Evolutionary conservation across 1,140 invertebrate species (phyloP), one percentile per base, ranked within the genome.

Genomic region (Drosophila novamexicana): DNA sequence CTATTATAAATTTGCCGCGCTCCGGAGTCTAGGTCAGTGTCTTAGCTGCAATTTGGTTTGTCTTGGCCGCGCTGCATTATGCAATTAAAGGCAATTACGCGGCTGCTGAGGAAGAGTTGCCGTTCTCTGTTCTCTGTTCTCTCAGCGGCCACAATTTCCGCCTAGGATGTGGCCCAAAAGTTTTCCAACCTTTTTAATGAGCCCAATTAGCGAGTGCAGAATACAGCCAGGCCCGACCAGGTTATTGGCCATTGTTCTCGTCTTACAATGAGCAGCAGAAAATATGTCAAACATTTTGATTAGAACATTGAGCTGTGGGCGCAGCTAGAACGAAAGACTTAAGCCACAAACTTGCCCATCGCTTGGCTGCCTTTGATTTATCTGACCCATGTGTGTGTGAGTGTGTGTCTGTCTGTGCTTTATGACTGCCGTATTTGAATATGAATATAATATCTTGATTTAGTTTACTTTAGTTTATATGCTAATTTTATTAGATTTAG

Each of bases 221-320:
- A 39, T 49, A 32, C 66, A 59, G 52, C 66, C 44, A 57, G 52
- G 57, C 18, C 36, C 32, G 37, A 53, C 14, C 32, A 32, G 32
- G 84, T 89, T 88, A 88, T 88, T 84, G 84, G 84, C 84, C 84
- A 88, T 88, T 88, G 84, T 88, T 88, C 80, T 82, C 16, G 39
- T 10, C 42, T 47, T 45, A 50, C 49, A 39, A 47, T 45, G 44
- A 49, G 42, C 64, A 37, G 40, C 36, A 18, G 56, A 71, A 78
- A 77, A 69, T 74, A 69, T 79, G 76, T 81, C 83, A 82, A 78
- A 49, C 62, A 59, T 71, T 58, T 77, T 74, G 74, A 79, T 73
- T 77, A 68, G 69, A 81, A 58, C 37, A 9, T 49, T 18, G 32
- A 32, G 29, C 29, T 5, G 62, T 53, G 39, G 52, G 42, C 52